These are phyloP conservation scores for Myotis myotis DNA, from an alignment of 2,797 vertebrate species.

Conservation along the genomic window DNA sequence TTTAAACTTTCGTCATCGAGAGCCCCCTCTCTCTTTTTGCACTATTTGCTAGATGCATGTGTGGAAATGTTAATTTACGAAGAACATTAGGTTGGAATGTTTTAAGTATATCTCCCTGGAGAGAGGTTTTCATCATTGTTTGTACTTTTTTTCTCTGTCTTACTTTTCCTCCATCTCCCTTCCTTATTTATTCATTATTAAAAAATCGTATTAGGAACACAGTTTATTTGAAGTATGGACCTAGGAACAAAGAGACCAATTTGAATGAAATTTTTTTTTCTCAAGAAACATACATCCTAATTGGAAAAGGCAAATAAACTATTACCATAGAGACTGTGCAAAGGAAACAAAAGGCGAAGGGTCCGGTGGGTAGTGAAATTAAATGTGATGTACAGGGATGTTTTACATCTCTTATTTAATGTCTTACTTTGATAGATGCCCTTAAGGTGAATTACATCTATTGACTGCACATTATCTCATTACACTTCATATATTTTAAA, in stretches of 20 bases:
- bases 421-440: background rate
- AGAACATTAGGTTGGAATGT: background rate
- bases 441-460: background rate
- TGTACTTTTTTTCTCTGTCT: background rate
- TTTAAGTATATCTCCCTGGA: background rate
- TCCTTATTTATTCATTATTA: background rate
- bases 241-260: background rate
- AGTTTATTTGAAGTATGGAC: background rate
- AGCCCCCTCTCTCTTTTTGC: background rate
- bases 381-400: background rate
- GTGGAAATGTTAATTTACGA: background rate
- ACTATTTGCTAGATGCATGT: background rate
- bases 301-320: background rate
- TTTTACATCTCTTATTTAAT: background rate
- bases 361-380: background rate
- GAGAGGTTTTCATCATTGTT: background rate
- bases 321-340: background rate
- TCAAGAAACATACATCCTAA: background rate
- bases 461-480: background rate
- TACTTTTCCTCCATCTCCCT: background rate
- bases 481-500: background rate
- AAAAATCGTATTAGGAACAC: background rate
- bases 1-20: background rate
- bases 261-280: background rate
- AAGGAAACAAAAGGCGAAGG: background rate